These are phyloP conservation scores for Labeo rohita DNA, from an alignment of 2,113 vertebrate genomes.

Conservation along the genomic window DNA sequence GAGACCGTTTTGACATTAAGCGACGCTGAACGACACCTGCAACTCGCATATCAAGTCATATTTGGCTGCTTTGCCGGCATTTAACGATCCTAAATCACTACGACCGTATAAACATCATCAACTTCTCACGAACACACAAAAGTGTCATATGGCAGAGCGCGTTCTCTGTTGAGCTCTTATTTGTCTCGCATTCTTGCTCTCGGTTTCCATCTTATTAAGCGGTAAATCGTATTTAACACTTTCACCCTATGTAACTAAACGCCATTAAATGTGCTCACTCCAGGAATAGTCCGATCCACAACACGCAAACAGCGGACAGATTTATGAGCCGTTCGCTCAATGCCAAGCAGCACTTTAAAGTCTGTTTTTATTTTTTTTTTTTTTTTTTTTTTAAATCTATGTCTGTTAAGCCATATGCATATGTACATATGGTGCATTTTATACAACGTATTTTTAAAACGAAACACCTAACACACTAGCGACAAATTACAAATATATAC, in stretches of 20 bases:
- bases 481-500: not conserved
- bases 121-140: not conserved
- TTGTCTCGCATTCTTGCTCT: not conserved
- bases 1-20: not conserved
- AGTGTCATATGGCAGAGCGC: not conserved
- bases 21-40: not conserved
- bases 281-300: slow-evolving; percentile 75
- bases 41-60: not conserved
- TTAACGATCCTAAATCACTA: not conserved
- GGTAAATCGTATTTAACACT: not conserved
- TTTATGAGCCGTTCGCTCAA: slow-evolving; percentile 72
- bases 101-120: slow-evolving; percentile 7
- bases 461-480: not conserved
- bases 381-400: not conserved
- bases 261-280: slow-evolving; percentile 54
- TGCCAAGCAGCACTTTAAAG: slow-evolving; percentile 66
- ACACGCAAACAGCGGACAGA: slow-evolving; percentile 69
- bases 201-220: not conserved
- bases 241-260: slow-evolving; percentile 2
- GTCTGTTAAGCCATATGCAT: not conserved
- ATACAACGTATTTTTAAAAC: not conserved
- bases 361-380: not conserved
- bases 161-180: not conserved
- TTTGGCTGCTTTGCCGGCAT: not conserved
- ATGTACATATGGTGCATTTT: not conserved